Percentiles rank a stretch among this genome's conserved stretches.
Evolutionary conservation across 2,888 invertebrate genomes (phyloP).

Genomic region (Amphimallon solstitiale): DNA sequence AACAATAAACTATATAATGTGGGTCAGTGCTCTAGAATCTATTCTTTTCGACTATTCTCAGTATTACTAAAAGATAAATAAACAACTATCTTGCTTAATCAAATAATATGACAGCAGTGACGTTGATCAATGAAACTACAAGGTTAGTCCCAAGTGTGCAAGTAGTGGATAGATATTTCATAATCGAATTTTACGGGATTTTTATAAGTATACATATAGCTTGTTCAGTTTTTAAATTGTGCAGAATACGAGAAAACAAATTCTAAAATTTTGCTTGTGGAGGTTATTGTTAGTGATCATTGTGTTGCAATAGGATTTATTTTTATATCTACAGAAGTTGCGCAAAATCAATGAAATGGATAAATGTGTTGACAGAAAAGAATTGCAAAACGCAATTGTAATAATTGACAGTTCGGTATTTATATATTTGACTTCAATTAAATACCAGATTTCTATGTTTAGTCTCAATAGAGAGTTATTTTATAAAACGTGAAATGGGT

Average conservation of each 20-base stretch:
- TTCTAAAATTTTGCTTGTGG: conserved; percentile 19
- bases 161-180: conserved; percentile 2
- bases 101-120: no score
- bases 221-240: neutral
- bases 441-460: conserved; percentile 1
- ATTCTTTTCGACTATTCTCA: no score
- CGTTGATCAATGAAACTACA: neutral
- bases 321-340: conserved; percentile 11
- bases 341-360: conserved; percentile 31
- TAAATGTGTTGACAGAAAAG: conserved; percentile 17
- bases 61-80: no score
- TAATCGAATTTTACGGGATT: conserved; percentile 7
- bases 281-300: conserved; percentile 19
- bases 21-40: no score
- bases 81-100: no score
- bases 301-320: conserved; percentile 21
- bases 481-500: conserved; percentile 1
- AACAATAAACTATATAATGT: no score
- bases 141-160: conserved; percentile 16
- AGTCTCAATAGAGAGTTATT: neutral
- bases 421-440: conserved; percentile 9
- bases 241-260: conserved; percentile 7
- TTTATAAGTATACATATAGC: neutral
- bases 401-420: neutral
- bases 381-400: conserved; percentile 19